Conservation (phyloP, 1,140 invertebrate genomes). For the Trypoxylus dichotomus region DNA sequence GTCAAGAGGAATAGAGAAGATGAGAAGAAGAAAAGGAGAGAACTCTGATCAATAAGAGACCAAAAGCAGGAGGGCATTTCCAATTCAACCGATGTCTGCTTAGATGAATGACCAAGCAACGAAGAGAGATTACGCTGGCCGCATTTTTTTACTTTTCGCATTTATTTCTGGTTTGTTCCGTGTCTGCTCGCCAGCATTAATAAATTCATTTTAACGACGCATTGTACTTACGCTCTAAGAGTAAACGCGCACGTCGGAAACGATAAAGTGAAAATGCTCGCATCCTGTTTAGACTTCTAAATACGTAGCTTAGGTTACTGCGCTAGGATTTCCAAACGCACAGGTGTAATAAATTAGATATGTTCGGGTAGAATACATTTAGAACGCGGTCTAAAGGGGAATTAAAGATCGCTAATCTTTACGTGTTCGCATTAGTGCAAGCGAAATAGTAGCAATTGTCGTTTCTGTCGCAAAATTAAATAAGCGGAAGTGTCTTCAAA, state of each 20-base stretch:
- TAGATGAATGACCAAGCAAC: slow-evolving; percentile 37
- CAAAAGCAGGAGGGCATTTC: slow-evolving; percentile 33
- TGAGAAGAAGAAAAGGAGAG: not conserved
- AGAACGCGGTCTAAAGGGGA: not conserved
- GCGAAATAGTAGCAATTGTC: too few species aligned
- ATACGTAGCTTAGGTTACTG: not conserved
- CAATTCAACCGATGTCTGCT: slow-evolving; percentile 38
- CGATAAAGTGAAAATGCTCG: slow-evolving; percentile 2
- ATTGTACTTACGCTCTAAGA: slow-evolving; percentile 4
- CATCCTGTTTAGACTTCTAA: not conserved
- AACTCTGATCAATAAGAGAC: slow-evolving; percentile 11
- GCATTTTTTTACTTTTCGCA: slow-evolving; percentile 37
- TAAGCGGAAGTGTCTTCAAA: too few species aligned
- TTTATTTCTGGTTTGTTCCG: slow-evolving; percentile 37
- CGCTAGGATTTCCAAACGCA: not conserved
- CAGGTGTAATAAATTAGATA: slow-evolving; percentile 3
- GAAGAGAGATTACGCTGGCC: slow-evolving; percentile 36
- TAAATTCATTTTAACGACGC: slow-evolving; percentile 2
- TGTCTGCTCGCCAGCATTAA: slow-evolving; percentile 2
- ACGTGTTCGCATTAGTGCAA: too few species aligned
- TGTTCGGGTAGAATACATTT: not conserved
- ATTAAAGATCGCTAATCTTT: not conserved
- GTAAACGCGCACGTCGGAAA: not conserved
- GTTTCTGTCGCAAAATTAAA: too few species aligned
- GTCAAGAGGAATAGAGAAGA: not conserved